Conservation (phyloP, 2,888 invertebrate genomes). For the Amorpha juglandis region DNA sequence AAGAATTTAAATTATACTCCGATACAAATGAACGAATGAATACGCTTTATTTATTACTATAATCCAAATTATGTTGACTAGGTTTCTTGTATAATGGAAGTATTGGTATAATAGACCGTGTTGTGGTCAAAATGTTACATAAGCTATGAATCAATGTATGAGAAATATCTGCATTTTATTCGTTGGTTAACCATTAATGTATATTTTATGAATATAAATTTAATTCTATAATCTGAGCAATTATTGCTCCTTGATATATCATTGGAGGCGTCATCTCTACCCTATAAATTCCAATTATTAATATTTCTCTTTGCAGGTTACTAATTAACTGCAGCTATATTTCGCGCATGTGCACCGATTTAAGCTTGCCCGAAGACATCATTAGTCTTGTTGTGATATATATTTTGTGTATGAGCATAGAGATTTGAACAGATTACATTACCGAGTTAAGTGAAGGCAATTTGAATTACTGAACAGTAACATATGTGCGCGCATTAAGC, state of each 20-base stretch:
- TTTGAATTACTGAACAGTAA: slow-evolving; percentile 26
- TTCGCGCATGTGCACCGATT: slow-evolving; percentile 73
- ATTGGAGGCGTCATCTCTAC: slow-evolving; percentile 51
- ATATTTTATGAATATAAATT: slow-evolving; percentile 27
- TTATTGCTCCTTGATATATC: slow-evolving; percentile 54
- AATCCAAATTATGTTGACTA: slow-evolving; percentile 83
- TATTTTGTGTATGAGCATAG: slow-evolving; percentile 43
- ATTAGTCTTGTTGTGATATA: slow-evolving; percentile 64
- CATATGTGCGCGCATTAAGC: slow-evolving; percentile 10
- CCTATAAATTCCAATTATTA: slow-evolving; percentile 73
- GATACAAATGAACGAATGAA: slow-evolving; percentile 83
- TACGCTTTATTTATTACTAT: slow-evolving; percentile 79
- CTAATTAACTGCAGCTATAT: slow-evolving; percentile 78
- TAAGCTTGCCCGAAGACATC: slow-evolving; percentile 70
- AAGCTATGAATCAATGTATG: neutral
- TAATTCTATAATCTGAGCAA: slow-evolving; percentile 9
- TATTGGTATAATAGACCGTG: slow-evolving; percentile 13
- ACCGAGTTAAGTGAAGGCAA: slow-evolving; percentile 26
- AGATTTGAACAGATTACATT: slow-evolving; percentile 40
- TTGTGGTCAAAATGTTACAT: slow-evolving; percentile 22
- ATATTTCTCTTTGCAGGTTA: slow-evolving; percentile 71
- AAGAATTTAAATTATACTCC: slow-evolving; percentile 84
- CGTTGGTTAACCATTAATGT: slow-evolving; percentile 29
- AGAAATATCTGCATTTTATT: slow-evolving; percentile 27
- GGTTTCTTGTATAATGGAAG: slow-evolving; percentile 64